Base-by-base conservation (phyloP, 2,888 invertebrate genomes). In the Caenorhabditis afra region DNA sequence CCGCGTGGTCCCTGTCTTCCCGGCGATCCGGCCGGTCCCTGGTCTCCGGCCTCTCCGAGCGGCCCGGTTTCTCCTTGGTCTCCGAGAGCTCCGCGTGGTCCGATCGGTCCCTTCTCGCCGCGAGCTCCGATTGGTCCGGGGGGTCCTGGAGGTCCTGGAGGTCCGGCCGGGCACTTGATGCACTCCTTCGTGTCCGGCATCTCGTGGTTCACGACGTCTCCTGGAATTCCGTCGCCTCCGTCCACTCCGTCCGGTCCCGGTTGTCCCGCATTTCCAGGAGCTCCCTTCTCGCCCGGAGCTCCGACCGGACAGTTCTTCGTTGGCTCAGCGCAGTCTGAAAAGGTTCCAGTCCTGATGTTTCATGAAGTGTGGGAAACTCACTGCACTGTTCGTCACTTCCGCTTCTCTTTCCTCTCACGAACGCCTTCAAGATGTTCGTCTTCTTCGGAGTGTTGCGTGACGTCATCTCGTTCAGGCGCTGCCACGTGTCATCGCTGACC, bases 141-240 rank as follows among this genome's bases (percentile, higher is more conserved):
- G 20, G 84, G 84, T 81, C 87, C 87, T 47, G 81, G 82, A 18
- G 86, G 85, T 71, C 86, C 87, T 5, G 85, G 77, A 18, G 87
- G 86, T 47, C 87, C 87, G 20, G 86, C 86, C 39, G 87, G 87
- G 61, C 86, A 86, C 66, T 82, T 76, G 71, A 85, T 82, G 61
- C 86, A 86, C 35, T 80, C 83, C 20, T 79, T 79, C 44, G 67
- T 66, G 23, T 78, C 66, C 8, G 61, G 78, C 47, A 70, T 58
- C 1, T 80, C 81, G 45, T 71, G 78, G 3, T 57, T 10, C 23
- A 81, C 70, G 8, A 73, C 70, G 1, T 64, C 66, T 62, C 84
- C 83, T 12, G 58, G 59, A 5, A 62, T 18, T 47, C 84, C 86
- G 16, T 68, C 47, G 2, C 65, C 78, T 41, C 84, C 83, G 62